Conservation (phyloP, 2,888 invertebrate species). For the Noctua janthe region DNA sequence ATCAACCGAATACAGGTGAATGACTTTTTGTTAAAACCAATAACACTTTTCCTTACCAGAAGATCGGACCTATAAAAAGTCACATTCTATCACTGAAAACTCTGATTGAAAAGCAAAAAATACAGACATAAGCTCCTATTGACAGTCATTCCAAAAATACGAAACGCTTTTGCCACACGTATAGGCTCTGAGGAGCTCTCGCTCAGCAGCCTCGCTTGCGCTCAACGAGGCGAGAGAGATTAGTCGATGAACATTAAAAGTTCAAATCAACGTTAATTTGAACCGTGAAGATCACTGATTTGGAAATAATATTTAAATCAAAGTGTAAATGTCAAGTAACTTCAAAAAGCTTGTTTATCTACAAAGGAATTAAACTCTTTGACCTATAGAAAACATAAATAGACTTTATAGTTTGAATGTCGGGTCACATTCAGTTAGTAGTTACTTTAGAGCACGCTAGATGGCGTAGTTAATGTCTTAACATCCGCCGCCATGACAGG, state of each 20-base stretch:
- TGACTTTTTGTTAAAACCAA: not conserved
- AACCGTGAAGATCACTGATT: slow-evolving; percentile 9
- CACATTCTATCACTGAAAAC: not conserved
- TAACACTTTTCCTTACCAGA: not conserved
- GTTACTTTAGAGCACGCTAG: slow-evolving; percentile 56
- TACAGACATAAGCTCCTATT: not conserved
- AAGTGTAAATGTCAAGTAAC: slow-evolving; percentile 33
- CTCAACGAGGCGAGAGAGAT: not conserved
- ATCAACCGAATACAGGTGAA: not conserved
- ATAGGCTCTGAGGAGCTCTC: not conserved
- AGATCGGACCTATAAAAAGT: not conserved
- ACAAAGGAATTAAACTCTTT: not conserved
- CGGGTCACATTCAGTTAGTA: slow-evolving; percentile 37
- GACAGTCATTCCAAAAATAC: not conserved
- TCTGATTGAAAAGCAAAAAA: too few species aligned
- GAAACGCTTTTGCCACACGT: not conserved
- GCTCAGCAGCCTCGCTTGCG: too few species aligned
- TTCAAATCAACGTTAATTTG: slow-evolving; percentile 19
- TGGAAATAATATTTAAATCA: slow-evolving; percentile 29
- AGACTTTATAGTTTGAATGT: slow-evolving; percentile 20
- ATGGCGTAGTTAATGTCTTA: slow-evolving; percentile 74
- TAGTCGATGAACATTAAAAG: slow-evolving; percentile 8
- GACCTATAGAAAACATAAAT: not conserved
- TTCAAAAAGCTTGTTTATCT: not conserved
- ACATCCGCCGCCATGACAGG: slow-evolving; percentile 76